These are phyloP conservation scores for Rhagoletis zephyria DNA, from an alignment of 1,140 invertebrate genomes.

Conservation along the genomic window DNA sequence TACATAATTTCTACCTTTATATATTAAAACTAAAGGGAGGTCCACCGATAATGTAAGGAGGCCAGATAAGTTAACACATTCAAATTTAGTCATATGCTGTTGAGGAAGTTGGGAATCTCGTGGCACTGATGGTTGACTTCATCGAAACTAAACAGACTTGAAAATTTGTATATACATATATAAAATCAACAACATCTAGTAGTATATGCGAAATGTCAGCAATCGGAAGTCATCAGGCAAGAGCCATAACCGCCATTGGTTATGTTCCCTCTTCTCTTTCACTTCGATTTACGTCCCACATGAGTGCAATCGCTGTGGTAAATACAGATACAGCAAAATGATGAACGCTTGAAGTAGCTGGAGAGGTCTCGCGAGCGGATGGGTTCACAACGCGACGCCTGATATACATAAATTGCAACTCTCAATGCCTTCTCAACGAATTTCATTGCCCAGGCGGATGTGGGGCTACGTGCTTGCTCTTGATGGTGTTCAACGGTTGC, in stretches of 20 bases:
- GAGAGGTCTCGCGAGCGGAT: background rate
- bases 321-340: background rate
- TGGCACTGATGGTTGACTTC: too few relatives aligned
- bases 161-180: background rate
- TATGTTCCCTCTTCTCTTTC: background rate
- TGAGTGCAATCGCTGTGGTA: background rate
- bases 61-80: too few relatives aligned
- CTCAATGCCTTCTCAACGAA: background rate
- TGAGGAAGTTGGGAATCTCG: too few relatives aligned
- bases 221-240: constrained; percentile 17
- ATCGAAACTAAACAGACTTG: background rate
- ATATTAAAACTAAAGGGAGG: background rate
- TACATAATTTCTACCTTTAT: background rate
- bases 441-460: background rate
- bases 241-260: background rate
- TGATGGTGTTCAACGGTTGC: background rate
- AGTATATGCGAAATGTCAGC: background rate
- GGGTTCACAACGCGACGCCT: background rate
- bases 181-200: background rate
- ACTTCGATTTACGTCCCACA: background rate
- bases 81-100: too few relatives aligned
- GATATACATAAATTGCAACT: background rate
- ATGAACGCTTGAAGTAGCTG: background rate
- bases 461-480: background rate
- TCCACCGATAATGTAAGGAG: background rate